phyloP scores from a whole-genome alignment of 2,888 invertebrate genomes.

The Agrotis segetum region DNA sequence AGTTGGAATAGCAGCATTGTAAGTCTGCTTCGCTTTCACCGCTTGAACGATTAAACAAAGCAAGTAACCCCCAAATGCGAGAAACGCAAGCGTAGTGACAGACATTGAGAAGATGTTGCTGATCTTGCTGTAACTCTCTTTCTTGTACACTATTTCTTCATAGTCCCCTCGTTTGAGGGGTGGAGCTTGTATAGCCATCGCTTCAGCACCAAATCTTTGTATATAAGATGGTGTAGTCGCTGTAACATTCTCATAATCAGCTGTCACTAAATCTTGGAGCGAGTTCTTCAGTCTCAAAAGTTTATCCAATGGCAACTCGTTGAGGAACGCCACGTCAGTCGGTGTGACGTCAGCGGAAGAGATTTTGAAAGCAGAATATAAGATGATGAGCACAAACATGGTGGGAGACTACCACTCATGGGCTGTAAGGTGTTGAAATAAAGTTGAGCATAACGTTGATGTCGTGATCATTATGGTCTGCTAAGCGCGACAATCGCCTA shows the following conservation, averaged over 20 bases:
- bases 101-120: conserved; percentile 95
- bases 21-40: conserved; percentile 92
- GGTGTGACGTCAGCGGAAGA: conserved; percentile 71
- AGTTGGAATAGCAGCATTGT: conserved; percentile 71
- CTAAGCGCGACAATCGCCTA: conserved; percentile 78
- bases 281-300: conserved; percentile 92
- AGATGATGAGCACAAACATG: conserved; percentile 72
- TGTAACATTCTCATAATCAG: conserved; percentile 77
- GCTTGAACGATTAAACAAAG: conserved; percentile 95
- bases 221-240: conserved; percentile 72
- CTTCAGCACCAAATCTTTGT: conserved; percentile 83
- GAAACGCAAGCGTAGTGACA: conserved; percentile 94
- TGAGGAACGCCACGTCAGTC: conserved; percentile 90
- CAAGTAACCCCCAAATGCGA: conserved; percentile 96
- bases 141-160: conserved; percentile 86
- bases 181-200: conserved; percentile 82
- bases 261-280: conserved; percentile 77
- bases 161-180: conserved; percentile 85
- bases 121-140: conserved; percentile 91
- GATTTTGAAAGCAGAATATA: conserved; percentile 64
- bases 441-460: conserved; percentile 62
- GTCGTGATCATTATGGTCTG: conserved; percentile 78
- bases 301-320: conserved; percentile 93
- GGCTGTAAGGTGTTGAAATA: conserved; percentile 68
- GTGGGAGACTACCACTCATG: conserved; percentile 68